A percentile compares a stretch with the other conserved stretches of the same genome.
Conservation (phyloP, 2,113 vertebrate species). For the Pelecanus crispus region DNA sequence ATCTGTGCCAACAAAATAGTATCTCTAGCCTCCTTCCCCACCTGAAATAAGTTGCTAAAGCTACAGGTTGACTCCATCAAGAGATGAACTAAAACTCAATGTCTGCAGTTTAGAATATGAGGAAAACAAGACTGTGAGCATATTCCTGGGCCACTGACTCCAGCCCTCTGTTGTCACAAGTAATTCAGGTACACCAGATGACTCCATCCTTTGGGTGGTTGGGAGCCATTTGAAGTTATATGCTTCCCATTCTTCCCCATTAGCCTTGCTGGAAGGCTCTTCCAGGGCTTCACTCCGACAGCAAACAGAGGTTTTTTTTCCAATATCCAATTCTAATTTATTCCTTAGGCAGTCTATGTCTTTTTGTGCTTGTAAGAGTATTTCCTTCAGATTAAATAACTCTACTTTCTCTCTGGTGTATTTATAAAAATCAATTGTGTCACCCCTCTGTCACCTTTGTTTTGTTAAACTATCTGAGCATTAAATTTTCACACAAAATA, state of each 20-base stretch:
- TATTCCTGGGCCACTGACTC: not conserved
- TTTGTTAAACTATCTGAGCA: slow-evolving; percentile 11
- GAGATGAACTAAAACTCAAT: not conserved
- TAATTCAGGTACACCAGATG: not conserved
- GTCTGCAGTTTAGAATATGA: not conserved
- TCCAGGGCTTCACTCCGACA: not conserved
- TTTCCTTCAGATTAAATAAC: not conserved
- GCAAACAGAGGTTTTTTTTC: not conserved
- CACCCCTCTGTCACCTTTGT: not conserved
- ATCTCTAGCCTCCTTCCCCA: not conserved
- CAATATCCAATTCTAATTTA: not conserved
- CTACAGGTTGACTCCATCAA: not conserved
- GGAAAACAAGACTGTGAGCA: not conserved
- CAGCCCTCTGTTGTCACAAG: not conserved
- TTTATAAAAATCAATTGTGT: not conserved
- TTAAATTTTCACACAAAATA: not conserved
- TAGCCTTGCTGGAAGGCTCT: not conserved
- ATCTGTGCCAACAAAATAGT: not conserved
- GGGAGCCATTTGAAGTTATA: not conserved
- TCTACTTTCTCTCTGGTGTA: not conserved
- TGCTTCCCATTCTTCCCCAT: not conserved
- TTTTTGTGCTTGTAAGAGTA: not conserved
- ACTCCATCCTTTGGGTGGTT: not conserved
- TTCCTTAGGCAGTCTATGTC: not conserved
- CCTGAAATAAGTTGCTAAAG: not conserved